Base-by-base conservation (phyloP, 1,140 invertebrate genomes). In the Grapholita molesta region DNA sequence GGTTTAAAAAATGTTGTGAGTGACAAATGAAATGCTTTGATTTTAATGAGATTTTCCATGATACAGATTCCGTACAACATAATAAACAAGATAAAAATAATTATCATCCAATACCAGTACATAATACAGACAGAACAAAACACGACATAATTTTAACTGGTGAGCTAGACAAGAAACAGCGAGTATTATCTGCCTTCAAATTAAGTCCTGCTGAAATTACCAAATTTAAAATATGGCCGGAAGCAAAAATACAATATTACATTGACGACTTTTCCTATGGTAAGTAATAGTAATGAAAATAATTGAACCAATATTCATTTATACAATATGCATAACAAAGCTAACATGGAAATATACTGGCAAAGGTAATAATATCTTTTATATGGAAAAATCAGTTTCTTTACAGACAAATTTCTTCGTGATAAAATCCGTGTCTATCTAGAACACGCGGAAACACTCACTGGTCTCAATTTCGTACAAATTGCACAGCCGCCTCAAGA, bases 361-460 rank as follows among this genome's bases (percentile, higher is more conserved):
- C n/a, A n/a, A n/a, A n/a, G n/a, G n/a, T n/a, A n/a, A n/a, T n/a
- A n/a, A n/a, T n/a, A 15, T 2, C 15, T 48, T 5, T 38, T 38
- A 38, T 38, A 38, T 38, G 35, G n/a, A 38, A 38, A 38, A 38
- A 21, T 64, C 12, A 55, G 33, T 53, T 64, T 52, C 15, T 70
- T 77, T 68, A 2, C 68, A 90, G 88, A 89, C 61, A 89, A 89
- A 75, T 76, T 79, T 1, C 69, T 88, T 8, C 81, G 82, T 3
- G 86, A 88, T 25, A 77, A 68, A 70, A 85, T 90, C 23, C 79
- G 85, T 3, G 32, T 32, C 24, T 82, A 77, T 25, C 70, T 89
- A 0, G 74, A 79, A 6, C 28, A 64, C 1, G 73, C 80, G 0
- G 82, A 78, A 15, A 52, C 53, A 21, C 11, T 73, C 4, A 84